Base-by-base conservation (phyloP, 2,888 invertebrate genomes). In the Phaedon cochleariae region DNA sequence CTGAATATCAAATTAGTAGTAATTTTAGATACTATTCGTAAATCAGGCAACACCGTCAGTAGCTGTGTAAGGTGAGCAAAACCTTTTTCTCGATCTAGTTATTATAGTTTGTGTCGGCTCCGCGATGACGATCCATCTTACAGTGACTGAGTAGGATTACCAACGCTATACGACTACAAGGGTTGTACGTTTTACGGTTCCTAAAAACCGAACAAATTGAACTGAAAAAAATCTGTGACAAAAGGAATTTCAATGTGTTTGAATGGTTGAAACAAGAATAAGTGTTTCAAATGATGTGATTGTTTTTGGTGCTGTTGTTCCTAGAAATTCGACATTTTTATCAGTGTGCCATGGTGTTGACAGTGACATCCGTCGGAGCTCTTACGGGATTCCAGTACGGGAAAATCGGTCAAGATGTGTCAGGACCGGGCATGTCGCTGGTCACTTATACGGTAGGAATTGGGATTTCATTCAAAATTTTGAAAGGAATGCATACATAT, bases 351-450 rank as follows among this genome's bases (percentile, higher is more conserved):
- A 82, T 82, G 82, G 80, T 82, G 70, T 69, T 82, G 63, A 81
- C 80, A 60, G 81, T 82, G 67, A 74, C 81, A 12, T 79, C 79
- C 62, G 81, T 82, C 29, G 79, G 80, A 72, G 76, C 78, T 57
- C 71, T 82, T 29, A 76, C 74, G 61, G 79, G 77, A 59, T 82
- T 78, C 69, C 79, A 77, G 64, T 77, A 76, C 69, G 74, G 78
- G 67, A 77, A 79, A 69, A 76, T 71, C 51, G 79, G 78, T 53
- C 76, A 77, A 58, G 77, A 74, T 52, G 73, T 73, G 41, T 62
- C 58, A 29, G 62, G 62, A 46, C 53, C 57, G 26, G 62, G 57
- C 12, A 37, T 65, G 45, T 65, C 62, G 4, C 58, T 52, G 34
- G 65, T 65, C 21, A 53, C 61, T 52, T 58, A 65, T 15, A 61